Evolutionary conservation across 2,797 vertebrate species (phyloP).

Genomic region (Gymnocypris eckloni): DNA sequence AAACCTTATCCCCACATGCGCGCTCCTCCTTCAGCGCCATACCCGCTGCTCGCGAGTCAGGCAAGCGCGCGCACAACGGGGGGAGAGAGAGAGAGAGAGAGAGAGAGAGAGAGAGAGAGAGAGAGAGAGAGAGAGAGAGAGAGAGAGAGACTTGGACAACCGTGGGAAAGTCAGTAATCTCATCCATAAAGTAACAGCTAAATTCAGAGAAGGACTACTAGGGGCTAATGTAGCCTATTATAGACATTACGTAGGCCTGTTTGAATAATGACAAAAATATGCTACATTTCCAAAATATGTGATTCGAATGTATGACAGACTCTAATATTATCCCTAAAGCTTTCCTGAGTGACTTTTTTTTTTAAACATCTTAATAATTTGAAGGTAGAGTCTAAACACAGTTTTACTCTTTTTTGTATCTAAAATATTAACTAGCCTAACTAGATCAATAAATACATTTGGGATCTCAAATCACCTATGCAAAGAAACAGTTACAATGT

Average conservation of each 20-base stretch:
- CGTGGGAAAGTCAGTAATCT: slow-evolving; percentile 49
- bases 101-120: too few relatives aligned
- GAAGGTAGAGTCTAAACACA: neutral
- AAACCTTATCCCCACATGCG: slow-evolving; percentile 58
- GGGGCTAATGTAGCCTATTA: neutral
- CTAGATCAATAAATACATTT: neutral
- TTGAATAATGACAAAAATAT: neutral
- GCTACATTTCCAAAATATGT: neutral
- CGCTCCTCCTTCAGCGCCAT: slow-evolving; percentile 51
- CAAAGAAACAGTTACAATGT: neutral
- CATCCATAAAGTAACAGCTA: slow-evolving; percentile 20
- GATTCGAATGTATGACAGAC: neutral
- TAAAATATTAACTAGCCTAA: neutral
- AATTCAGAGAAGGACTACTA: neutral
- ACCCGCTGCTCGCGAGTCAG: slow-evolving; percentile 35
- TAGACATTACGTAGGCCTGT: neutral
- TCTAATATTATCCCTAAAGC: neutral
- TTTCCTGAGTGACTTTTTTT: neutral
- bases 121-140: neutral
- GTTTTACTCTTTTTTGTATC: neutral
- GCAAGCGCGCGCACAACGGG: slow-evolving; percentile 27
- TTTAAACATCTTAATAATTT: neutral
- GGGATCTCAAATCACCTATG: neutral
- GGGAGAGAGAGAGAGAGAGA: too few relatives aligned
- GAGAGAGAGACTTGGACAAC: neutral